Conservation (phyloP, 2,888 invertebrate genomes). For the Cheilosia urbana region DNA sequence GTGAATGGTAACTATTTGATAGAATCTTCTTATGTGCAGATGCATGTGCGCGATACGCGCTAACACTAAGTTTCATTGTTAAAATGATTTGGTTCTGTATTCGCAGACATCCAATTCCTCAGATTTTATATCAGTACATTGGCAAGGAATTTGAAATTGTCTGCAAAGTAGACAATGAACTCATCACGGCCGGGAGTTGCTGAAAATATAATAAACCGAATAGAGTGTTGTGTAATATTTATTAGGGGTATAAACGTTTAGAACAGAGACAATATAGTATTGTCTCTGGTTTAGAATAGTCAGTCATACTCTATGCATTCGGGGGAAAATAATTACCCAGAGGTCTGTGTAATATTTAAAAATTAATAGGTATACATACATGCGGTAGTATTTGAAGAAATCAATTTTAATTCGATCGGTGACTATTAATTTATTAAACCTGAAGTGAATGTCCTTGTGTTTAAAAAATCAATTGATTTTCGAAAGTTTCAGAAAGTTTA, state of each 20-base stretch:
- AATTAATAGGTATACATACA: too few species aligned
- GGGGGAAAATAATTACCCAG: too few species aligned
- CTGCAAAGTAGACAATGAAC: conserved; percentile 35
- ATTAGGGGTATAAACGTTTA: not conserved
- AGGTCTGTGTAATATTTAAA: too few species aligned
- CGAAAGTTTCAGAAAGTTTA: too few species aligned
- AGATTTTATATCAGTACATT: conserved; percentile 56
- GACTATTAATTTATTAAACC: too few species aligned
- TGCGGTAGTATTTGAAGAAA: too few species aligned
- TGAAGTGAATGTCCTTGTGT: too few species aligned
- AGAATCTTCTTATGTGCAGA: conserved; percentile 95
- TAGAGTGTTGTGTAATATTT: too few species aligned
- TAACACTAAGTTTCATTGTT: conserved; percentile 93
- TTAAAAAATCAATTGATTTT: too few species aligned
- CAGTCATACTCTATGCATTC: not conserved
- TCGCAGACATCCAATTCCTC: conserved; percentile 69
- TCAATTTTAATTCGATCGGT: too few species aligned
- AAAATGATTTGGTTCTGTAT: conserved; percentile 65
- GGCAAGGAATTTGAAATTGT: conserved; percentile 44
- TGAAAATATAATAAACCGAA: conserved; percentile 25
- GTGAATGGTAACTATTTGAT: conserved; percentile 90
- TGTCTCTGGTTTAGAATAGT: too few species aligned
- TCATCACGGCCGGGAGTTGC: conserved; percentile 42
- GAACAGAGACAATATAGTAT: too few species aligned
- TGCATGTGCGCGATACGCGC: conserved; percentile 94